Evolutionary conservation across 1,140 invertebrate species (phyloP).

Genomic region (Diplogasteroides magnus): DNA sequence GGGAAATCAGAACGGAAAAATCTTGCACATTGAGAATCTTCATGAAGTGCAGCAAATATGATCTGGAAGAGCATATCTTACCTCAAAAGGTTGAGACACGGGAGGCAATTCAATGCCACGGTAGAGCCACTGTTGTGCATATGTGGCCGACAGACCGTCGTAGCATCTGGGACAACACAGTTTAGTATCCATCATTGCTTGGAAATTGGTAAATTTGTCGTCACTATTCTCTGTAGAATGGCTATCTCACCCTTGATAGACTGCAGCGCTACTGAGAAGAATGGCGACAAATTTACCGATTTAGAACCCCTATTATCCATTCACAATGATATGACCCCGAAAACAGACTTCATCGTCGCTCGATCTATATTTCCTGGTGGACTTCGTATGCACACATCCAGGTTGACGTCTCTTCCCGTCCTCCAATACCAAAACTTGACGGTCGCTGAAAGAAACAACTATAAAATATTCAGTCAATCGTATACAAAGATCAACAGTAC

Average conservation of each 20-base stretch:
- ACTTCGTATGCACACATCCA: conserved; percentile 32
- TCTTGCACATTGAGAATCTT: too few species aligned
- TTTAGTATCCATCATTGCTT: too few species aligned
- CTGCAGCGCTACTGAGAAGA: too few species aligned
- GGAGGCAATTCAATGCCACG: conserved; percentile 32
- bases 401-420: conserved; percentile 15
- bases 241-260: too few species aligned
- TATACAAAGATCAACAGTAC: too few species aligned
- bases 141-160: conserved; percentile 24
- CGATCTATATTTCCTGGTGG: conserved; percentile 31
- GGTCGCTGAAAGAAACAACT: conserved; percentile 11
- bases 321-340: too few species aligned
- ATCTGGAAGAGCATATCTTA: conserved; percentile 3
- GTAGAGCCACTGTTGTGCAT: conserved; percentile 30
- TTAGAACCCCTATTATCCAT: too few species aligned
- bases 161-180: conserved; percentile 19
- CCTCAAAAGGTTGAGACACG: conserved; percentile 32
- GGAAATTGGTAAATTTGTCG: too few species aligned
- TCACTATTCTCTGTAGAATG: too few species aligned
- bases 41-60: not conserved
- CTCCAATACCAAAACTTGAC: conserved; percentile 35
- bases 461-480: not conserved
- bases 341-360: conserved; percentile 14
- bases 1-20: too few species aligned
- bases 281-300: too few species aligned